phyloP scores from a whole-genome alignment of 30 jellyfish, hydroid and myxozoan genomes.

The Morbakka virulenta region DNA sequence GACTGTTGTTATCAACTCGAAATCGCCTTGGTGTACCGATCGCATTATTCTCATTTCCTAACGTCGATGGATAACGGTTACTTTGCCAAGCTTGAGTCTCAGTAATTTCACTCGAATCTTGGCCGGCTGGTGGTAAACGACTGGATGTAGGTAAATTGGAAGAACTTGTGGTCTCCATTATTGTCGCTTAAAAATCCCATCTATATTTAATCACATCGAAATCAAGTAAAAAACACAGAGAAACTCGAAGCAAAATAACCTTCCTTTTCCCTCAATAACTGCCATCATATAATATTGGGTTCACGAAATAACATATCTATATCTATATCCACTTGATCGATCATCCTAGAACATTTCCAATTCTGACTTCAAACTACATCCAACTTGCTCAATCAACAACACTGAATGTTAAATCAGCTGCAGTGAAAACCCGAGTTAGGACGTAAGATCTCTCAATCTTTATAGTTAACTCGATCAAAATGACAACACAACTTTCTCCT shows the following conservation, averaged over 20 bases:
- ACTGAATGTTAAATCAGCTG: too few relatives aligned
- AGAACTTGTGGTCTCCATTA: not conserved
- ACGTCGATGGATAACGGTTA: not conserved
- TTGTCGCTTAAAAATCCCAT: not conserved
- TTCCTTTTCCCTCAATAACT: not conserved
- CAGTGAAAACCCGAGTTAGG: too few relatives aligned
- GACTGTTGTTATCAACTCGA: not conserved
- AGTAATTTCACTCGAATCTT: slow-evolving; percentile 61
- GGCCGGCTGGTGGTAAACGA: slow-evolving; percentile 91
- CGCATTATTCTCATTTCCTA: not conserved
- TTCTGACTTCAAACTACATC: too few relatives aligned
- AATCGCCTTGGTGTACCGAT: slow-evolving; percentile 9
- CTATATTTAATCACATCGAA: not conserved
- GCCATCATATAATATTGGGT: too few relatives aligned
- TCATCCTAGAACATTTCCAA: too few relatives aligned
- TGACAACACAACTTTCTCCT: not conserved
- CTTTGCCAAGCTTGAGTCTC: slow-evolving; percentile 39
- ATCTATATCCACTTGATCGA: too few relatives aligned
- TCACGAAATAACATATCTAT: too few relatives aligned
- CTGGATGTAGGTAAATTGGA: slow-evolving; percentile 71
- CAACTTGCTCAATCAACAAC: too few relatives aligned
- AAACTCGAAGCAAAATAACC: not conserved
- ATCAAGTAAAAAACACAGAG: not conserved
- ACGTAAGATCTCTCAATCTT: too few relatives aligned
- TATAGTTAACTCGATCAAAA: too few relatives aligned